Base-by-base conservation (phyloP, 2,888 invertebrate genomes). In the Cremastinae sp. region DNA sequence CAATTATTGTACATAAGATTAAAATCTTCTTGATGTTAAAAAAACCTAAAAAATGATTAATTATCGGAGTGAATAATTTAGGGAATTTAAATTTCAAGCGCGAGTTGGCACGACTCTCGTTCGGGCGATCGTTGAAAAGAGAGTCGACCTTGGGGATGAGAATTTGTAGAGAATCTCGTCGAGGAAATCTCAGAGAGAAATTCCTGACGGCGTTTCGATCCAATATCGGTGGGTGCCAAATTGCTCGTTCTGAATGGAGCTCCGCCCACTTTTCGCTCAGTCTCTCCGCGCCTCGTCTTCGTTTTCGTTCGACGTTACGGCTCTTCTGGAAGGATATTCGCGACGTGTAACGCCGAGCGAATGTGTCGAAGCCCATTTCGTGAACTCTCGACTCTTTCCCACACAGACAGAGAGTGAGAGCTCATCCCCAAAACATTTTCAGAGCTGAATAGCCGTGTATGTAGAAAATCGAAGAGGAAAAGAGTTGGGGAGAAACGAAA, bases 201-300 rank as follows among this genome's bases (percentile, higher is more conserved):
- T 77, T 75, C 70, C 71, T 78, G 72, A 72, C 70, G 78, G 73
- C 43, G 68, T 75, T 75, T 74, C 78, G 74, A 85, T 86, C 86
- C 83, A 83, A 85, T 86, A 85, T 86, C 81, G 78, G 78, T 80
- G 78, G 69, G 82, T 83, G 83, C 84, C 84, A 83, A 88, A 88
- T 88, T 86, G 87, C 84, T 82, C 82, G 77, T 78, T 79, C 78
- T 77, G 81, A 83, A 83, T 85, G 82, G 84, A 78, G 78, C 81
- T 79, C 56, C 81, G 81, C 79, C 83, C 72, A 49, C 41, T 8
- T 39, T n/a, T 51, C 68, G 47, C 47, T 22, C 28, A 53, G 22
- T 55, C 55, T 65, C 75, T 49, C 72, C 45, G 43, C 56, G 43
- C 41, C 62, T 10, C 12, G 22, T 45, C n/a, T 10, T 51, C 20